A percentile compares a stretch with the other conserved stretches of the same genome.
Conservation (phyloP, 1,140 invertebrate genomes). For the Drosophila subpulchrella region DNA sequence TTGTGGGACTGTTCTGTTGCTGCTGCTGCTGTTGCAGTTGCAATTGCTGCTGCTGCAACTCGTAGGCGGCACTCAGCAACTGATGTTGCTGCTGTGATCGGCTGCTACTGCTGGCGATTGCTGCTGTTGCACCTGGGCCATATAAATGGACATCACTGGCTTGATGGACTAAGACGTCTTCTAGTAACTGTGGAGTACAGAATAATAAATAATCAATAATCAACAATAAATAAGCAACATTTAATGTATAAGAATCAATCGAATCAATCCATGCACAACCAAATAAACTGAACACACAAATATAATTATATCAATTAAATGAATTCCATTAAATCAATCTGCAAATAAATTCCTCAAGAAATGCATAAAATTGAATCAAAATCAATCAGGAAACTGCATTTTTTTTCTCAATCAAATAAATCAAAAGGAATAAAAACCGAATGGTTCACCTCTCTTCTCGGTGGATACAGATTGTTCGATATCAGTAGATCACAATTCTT, state of each 20-base stretch:
- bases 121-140: conserved; percentile 34
- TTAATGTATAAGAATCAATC: neutral
- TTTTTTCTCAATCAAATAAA: neutral
- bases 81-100: conserved; percentile 50
- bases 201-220: neutral
- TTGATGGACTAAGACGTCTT: conserved; percentile 75
- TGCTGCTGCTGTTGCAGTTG: conserved; percentile 49
- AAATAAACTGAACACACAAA: neutral
- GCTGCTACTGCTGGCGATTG: conserved; percentile 34
- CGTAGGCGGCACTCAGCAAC: conserved; percentile 48
- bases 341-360: neutral
- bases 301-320: neutral
- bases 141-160: conserved; percentile 58
- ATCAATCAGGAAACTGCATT: neutral
- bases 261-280: neutral
- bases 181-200: conserved; percentile 70
- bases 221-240: too few relatives aligned
- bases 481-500: conserved; percentile 84
- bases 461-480: conserved; percentile 84
- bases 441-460: conserved; percentile 77
- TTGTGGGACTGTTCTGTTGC: conserved; percentile 74
- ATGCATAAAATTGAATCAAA: neutral
- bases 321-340: too few relatives aligned
- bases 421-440: neutral
- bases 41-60: conserved; percentile 46